Conservation (phyloP, 1,140 invertebrate genomes). For the Papilio helenus region DNA sequence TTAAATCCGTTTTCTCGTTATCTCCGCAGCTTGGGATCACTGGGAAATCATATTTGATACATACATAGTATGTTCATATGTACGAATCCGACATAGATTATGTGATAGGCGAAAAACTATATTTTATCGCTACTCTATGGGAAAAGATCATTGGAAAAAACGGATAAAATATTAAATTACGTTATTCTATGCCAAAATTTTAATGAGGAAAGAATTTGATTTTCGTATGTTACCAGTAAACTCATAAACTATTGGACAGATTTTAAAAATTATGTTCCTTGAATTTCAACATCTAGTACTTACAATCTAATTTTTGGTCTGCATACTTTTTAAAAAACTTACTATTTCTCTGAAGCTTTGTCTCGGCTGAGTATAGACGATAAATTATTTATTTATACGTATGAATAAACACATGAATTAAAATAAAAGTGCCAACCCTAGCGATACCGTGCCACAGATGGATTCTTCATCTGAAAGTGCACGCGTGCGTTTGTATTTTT, state of each 20-base stretch:
- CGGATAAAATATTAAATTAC: neutral
- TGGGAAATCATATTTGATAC: neutral
- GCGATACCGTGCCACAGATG: neutral
- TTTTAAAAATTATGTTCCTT: too few relatives aligned
- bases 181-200: too few relatives aligned
- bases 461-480: slow-evolving; percentile 34
- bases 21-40: slow-evolving; percentile 5
- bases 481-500: slow-evolving; percentile 13
- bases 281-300: too few relatives aligned
- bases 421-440: slow-evolving; percentile 14
- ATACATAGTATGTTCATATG: neutral
- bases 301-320: too few relatives aligned
- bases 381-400: too few relatives aligned
- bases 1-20: slow-evolving; percentile 29
- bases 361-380: too few relatives aligned
- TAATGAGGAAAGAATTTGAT: too few relatives aligned
- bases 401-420: too few relatives aligned
- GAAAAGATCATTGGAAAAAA: neutral
- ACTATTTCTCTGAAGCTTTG: too few relatives aligned
- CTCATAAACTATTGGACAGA: too few relatives aligned
- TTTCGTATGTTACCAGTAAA: too few relatives aligned
- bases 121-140: neutral
- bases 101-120: neutral
- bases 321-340: too few relatives aligned
- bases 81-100: neutral